These are phyloP conservation scores for Sminthopsis crassicaudata DNA, from an alignment of 2,113 vertebrate genomes.

Conservation along the genomic window DNA sequence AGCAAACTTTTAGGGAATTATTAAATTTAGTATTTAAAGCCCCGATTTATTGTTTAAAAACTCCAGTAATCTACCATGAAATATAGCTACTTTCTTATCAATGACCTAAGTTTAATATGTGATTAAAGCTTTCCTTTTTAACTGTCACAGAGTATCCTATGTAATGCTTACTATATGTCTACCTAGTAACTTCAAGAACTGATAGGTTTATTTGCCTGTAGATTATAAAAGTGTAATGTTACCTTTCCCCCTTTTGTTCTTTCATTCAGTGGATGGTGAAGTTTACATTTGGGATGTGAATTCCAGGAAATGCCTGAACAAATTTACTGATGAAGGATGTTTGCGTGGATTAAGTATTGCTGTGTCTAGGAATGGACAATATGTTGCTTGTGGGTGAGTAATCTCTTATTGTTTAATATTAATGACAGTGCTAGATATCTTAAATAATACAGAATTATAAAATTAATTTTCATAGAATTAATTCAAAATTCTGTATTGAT, in stretches of 20 bases:
- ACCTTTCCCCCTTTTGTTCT: constrained; percentile 16
- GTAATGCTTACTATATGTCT: neutral
- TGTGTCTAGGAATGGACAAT: constrained; percentile 90
- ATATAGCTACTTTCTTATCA: neutral
- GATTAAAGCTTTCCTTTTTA: neutral
- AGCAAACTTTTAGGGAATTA: neutral
- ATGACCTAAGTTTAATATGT: neutral
- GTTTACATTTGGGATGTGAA: constrained; percentile 96
- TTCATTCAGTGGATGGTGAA: constrained; percentile 89
- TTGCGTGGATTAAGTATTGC: constrained; percentile 90
- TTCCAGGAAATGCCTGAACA: constrained; percentile 90
- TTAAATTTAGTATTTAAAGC: neutral
- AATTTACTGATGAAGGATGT: constrained; percentile 93
- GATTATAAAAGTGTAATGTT: constrained; percentile 45
- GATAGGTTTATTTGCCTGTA: constrained; percentile 11
- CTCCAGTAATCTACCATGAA: neutral
- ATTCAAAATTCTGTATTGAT: neutral
- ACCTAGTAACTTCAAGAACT: neutral
- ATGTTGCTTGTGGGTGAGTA: constrained; percentile 95
- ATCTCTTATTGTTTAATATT: neutral
- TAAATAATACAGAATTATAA: too few relatives aligned
- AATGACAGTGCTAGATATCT: neutral
- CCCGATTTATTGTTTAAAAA: neutral
- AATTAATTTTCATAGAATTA: constrained; percentile 18
- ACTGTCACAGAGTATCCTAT: neutral